Conservation (phyloP, 2,113 vertebrate genomes). For the Dolichotis patagonum region DNA sequence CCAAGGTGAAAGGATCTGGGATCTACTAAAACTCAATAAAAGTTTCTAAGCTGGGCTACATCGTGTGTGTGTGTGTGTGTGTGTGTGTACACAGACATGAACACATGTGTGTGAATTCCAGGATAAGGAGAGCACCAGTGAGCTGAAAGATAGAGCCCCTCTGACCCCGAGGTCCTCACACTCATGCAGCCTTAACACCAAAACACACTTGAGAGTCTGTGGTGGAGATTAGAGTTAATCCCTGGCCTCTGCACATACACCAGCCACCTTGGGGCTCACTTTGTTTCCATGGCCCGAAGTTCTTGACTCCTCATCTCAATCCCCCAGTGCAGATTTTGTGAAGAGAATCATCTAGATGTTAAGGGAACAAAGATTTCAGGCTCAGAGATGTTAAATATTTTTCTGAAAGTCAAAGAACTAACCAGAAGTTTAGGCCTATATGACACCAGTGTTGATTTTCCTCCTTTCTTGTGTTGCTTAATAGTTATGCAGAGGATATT, state of each 20-base stretch:
- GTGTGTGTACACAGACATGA: neutral
- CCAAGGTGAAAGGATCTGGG: neutral
- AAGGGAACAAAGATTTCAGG: neutral
- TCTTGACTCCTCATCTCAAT: neutral
- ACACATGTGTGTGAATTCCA: neutral
- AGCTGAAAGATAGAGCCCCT: neutral
- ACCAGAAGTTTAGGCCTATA: no score
- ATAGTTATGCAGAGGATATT: neutral
- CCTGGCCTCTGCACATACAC: neutral
- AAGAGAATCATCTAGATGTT: neutral
- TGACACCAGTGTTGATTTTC: neutral
- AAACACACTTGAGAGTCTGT: neutral
- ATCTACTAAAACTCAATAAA: neutral
- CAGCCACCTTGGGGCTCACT: neutral
- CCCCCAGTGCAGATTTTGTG: rapidly evolving
- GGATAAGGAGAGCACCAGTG: neutral
- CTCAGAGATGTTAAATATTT: neutral
- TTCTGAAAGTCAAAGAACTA: neutral
- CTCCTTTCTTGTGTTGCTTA: neutral
- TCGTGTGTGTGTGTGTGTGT: neutral
- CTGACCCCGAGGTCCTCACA: neutral
- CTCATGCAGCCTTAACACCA: neutral
- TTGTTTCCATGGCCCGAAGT: no score
- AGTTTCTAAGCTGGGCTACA: no score
- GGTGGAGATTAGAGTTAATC: neutral